These are phyloP conservation scores for Lordiphosa fenestrarum DNA, from an alignment of 2,888 invertebrate genomes.

Conservation along the genomic window DNA sequence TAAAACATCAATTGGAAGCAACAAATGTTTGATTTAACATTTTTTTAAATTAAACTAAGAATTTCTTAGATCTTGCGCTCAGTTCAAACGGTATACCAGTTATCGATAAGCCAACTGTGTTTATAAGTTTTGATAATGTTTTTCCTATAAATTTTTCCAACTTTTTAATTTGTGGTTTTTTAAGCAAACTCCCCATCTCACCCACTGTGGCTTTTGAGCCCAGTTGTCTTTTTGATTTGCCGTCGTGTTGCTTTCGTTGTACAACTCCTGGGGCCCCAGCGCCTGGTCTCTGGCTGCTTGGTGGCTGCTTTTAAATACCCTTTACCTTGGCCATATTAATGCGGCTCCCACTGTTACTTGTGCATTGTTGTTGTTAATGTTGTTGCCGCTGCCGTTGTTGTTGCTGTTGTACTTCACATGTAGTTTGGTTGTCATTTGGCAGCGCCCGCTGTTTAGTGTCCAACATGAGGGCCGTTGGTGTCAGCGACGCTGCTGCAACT, in stretches of 20 bases:
- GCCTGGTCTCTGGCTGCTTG: slow-evolving; percentile 37
- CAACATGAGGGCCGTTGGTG: slow-evolving; percentile 74
- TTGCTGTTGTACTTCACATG: slow-evolving; percentile 72
- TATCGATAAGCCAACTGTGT: too few relatives aligned
- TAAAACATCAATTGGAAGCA: background rate
- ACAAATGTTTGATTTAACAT: too few relatives aligned
- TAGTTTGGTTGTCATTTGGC: slow-evolving; percentile 76
- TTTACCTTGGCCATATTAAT: slow-evolving; percentile 74
- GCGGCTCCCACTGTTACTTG: slow-evolving; percentile 70
- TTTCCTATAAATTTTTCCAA: too few relatives aligned
- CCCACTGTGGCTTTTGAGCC: slow-evolving; percentile 10
- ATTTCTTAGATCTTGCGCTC: too few relatives aligned
- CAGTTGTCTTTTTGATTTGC: slow-evolving; percentile 27
- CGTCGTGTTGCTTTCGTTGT: slow-evolving; percentile 11
- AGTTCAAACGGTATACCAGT: too few relatives aligned
- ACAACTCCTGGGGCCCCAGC: background rate
- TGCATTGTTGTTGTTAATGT: slow-evolving; percentile 33
- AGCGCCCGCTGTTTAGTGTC: slow-evolving; percentile 76
- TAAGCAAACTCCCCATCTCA: too few relatives aligned
- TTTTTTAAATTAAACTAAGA: too few relatives aligned
- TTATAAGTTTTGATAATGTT: too few relatives aligned
- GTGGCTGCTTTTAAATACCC: slow-evolving; percentile 69
- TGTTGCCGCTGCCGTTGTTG: slow-evolving; percentile 38
- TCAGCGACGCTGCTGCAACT: slow-evolving; percentile 44
- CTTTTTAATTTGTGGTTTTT: too few relatives aligned